Evolutionary conservation across 2,113 vertebrate species (phyloP), one percentile per base, ranked within the genome.

Genomic region (Salvelinus namaycush): DNA sequence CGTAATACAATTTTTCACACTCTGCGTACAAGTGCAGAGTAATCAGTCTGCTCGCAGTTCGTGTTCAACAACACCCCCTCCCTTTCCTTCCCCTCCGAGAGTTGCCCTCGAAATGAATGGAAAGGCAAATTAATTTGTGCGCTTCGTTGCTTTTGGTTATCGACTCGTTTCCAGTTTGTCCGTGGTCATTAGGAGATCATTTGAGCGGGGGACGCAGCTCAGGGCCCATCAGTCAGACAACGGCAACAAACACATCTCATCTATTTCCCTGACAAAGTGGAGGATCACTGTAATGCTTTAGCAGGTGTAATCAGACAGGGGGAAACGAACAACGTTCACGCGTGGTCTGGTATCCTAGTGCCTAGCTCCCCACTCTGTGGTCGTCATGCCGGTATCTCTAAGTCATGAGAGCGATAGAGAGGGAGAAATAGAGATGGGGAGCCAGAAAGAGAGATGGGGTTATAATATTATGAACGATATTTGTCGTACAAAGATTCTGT

Each of bases 71-170:
- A 73, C 74, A 59, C 44, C 22, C 24, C 39, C 39, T 3, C 39
- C 49, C 51, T 51, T 27, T 59, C 49, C 1, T 20, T 71, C 67
- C 54, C 16, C 39, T 20, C 18, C 20, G 29, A 54, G 0, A 60
- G 70, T 68, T 62, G 77, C 78, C 82, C 76, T 77, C 72, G 68
- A 72, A 84, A 86, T 78, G 44, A 87, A 78, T 72, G 67, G 65
- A 83, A 79, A 82, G 73, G 74, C 76, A 80, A 44, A 87, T 89
- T 76, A 80, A 87, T 86, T 71, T 76, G 68, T 79, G 76, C 66
- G 26, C 82, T 86, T 67, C 0, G 60, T 31, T 81, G 75, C 82
- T 79, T 72, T 16, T 12, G 9, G 54, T 84, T 84, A 86, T 84
- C 26, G 82, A 87, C 82, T 81, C 78, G 39, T 44, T 84, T 85